A percentile compares a stretch with the other conserved stretches of the same genome.
Evolutionary conservation across 2,113 vertebrate genomes (phyloP).

Genomic region (Channa maculata): DNA sequence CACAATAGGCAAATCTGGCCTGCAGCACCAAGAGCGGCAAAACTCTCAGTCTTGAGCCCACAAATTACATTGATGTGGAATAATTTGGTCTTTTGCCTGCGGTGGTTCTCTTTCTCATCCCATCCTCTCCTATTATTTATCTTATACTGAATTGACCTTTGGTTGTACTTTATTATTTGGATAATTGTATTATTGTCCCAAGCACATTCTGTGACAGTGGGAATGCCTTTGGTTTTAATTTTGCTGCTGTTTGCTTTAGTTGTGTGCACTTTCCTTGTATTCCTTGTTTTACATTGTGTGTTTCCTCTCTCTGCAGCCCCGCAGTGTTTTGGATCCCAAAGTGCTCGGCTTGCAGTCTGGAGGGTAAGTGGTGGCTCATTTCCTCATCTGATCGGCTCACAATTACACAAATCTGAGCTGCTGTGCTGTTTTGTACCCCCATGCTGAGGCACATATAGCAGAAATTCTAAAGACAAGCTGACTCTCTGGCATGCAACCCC

Average conservation of each 20-base stretch:
- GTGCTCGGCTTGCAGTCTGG: conserved; percentile 77
- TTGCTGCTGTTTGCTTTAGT: conserved; percentile 18
- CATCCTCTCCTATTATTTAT: conserved; percentile 50
- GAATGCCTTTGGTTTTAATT: conserved; percentile 17
- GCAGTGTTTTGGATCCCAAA: conserved; percentile 79
- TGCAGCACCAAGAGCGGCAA: conserved; percentile 59
- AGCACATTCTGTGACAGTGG: background rate
- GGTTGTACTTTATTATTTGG: too few relatives aligned
- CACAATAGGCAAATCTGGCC: conserved; percentile 69
- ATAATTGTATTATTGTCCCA: conserved; percentile 29
- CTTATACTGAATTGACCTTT: conserved; percentile 46
- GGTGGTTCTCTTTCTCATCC: conserved; percentile 58
- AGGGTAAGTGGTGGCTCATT: conserved; percentile 74
- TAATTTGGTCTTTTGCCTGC: conserved; percentile 68
- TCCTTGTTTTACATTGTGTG: conserved; percentile 42
- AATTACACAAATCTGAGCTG: conserved; percentile 36
- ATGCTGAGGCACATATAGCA: conserved; percentile 12
- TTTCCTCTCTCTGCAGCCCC: conserved; percentile 68
- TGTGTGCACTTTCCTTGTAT: conserved; percentile 3
- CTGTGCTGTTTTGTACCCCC: conserved; percentile 31
- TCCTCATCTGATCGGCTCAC: conserved; percentile 43
- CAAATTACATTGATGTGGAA: conserved; percentile 75
- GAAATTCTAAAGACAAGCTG: conserved; percentile 21
- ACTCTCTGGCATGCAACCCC: conserved; percentile 14
- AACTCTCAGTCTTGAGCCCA: conserved; percentile 61